These are phyloP conservation scores for Limenitis camilla DNA, from an alignment of 2,888 invertebrate genomes.

Conservation along the genomic window DNA sequence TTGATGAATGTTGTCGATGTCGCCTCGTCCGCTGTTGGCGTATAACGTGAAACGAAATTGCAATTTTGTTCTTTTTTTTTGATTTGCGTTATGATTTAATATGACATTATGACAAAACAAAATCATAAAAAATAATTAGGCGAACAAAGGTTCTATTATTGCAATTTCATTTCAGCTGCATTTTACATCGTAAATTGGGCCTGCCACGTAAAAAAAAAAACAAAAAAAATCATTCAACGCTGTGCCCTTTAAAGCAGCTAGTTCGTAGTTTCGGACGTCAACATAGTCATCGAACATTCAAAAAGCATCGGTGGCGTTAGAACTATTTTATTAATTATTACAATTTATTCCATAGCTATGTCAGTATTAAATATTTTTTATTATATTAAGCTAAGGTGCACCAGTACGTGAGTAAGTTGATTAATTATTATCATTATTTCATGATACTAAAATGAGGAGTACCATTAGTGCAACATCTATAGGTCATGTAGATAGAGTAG, in stretches of 20 bases:
- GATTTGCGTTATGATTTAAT: too few species aligned
- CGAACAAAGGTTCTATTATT: neutral
- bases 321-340: slow-evolving; percentile 16
- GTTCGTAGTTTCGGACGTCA: slow-evolving; percentile 40
- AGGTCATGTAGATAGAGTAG: slow-evolving; percentile 23
- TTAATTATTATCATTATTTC: slow-evolving; percentile 9
- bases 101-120: neutral
- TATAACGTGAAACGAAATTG: slow-evolving; percentile 13
- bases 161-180: slow-evolving; percentile 17
- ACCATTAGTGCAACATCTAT: slow-evolving; percentile 26
- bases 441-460: slow-evolving; percentile 11
- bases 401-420: slow-evolving; percentile 25
- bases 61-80: slow-evolving; percentile 15
- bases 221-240: slow-evolving; percentile 7
- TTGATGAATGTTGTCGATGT: slow-evolving; percentile 69
- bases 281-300: slow-evolving; percentile 74
- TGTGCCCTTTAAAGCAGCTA: slow-evolving; percentile 20
- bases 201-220: slow-evolving; percentile 14
- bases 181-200: slow-evolving; percentile 11
- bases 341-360: slow-evolving; percentile 14
- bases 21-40: slow-evolving; percentile 17
- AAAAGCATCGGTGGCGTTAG: slow-evolving; percentile 29
- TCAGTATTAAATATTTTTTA: slow-evolving; percentile 21
- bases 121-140: neutral
- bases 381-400: slow-evolving; percentile 39